Evolutionary conservation across 2,113 vertebrate genomes (phyloP), one percentile per base, ranked within the genome.

Genomic region (Ornithorhynchus anatinus): DNA sequence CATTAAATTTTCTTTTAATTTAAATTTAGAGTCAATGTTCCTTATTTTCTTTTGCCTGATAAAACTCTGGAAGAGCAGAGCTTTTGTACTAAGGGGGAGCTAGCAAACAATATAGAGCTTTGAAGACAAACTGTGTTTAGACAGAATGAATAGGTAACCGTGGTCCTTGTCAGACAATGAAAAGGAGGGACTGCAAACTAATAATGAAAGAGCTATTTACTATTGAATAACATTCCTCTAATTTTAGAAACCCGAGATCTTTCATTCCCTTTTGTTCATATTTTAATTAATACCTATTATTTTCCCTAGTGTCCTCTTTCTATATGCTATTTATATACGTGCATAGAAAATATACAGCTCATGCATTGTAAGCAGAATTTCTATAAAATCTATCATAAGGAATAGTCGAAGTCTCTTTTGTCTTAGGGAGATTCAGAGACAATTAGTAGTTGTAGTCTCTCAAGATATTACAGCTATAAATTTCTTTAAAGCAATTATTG

Each of bases 251-350:
- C 79, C 59, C 48, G 84, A 83, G 83, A 79, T 75, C 71, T 79
- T 72, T 84, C 82, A 64, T 85, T 89, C 77, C 50, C 90, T 80
- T 92, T 93, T 94, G 93, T 93, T 89, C 75, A 13, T 36, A 54
- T 83, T 91, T 93, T 94, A 94, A 93, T 94, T 91, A 93, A 86
- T 67, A 37, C 53, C 83, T 75, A 84, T 88, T 93, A 92, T 93
- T 92, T 92, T 87, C 86, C 74, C 79, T 90, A 91, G 86, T 82
- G 77, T 83, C 83, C 70, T 88, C 59, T 86, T 92, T 89, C 89
- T 88, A 86, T 80, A 86, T 66, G 68, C 91, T 92, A 89, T 91
- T 93, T 92, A 89, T 93, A 89, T 77, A 83, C 63, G 67, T 22
- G 39, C 22, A 82, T 81, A 89, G 85, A 86, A 91, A 90, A 90